Conservation (phyloP, 2,797 vertebrate species). For the Helostoma temminkii region DNA sequence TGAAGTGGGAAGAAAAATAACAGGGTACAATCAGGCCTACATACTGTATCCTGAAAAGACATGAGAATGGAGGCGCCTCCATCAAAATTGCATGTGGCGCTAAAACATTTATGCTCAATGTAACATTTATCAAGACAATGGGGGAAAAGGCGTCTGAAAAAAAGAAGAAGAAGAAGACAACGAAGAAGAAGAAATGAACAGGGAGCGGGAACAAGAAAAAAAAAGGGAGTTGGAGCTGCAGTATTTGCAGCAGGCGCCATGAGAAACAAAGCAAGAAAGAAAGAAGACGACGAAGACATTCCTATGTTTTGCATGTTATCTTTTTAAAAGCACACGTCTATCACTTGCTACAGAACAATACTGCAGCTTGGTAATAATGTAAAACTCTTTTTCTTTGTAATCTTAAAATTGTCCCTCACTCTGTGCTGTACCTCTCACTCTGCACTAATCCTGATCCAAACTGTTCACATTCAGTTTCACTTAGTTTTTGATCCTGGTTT, state of each 20-base stretch:
- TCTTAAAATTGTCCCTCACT: background rate
- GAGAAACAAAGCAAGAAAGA: background rate
- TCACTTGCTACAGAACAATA: no score
- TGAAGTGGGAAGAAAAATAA: slow-evolving; percentile 28
- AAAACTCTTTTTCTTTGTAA: no score
- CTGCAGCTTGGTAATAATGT: no score
- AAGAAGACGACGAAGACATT: background rate
- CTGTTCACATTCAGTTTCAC: no score
- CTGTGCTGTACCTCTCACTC: no score
- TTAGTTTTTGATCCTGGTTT: no score
- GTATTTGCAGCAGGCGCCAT: slow-evolving; percentile 16
- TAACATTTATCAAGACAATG: slow-evolving; percentile 80
- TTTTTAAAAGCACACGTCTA: background rate
- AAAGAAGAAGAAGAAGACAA: no score
- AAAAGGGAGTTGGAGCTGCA: slow-evolving; percentile 18
- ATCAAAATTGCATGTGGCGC: slow-evolving; percentile 79
- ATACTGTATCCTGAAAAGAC: slow-evolving; percentile 61
- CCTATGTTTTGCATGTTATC: no score
- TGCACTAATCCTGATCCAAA: background rate
- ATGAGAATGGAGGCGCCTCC: slow-evolving; percentile 55
- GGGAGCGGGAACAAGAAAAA: no score
- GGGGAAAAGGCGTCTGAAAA: slow-evolving; percentile 15
- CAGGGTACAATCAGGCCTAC: slow-evolving; percentile 66
- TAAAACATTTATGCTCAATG: slow-evolving; percentile 82
- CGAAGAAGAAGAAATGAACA: slow-evolving; percentile 15